A percentile compares a stretch with the other conserved stretches of the same genome.
Evolutionary conservation across 2,113 vertebrate species (phyloP).

Genomic region (Pluvianellus socialis): DNA sequence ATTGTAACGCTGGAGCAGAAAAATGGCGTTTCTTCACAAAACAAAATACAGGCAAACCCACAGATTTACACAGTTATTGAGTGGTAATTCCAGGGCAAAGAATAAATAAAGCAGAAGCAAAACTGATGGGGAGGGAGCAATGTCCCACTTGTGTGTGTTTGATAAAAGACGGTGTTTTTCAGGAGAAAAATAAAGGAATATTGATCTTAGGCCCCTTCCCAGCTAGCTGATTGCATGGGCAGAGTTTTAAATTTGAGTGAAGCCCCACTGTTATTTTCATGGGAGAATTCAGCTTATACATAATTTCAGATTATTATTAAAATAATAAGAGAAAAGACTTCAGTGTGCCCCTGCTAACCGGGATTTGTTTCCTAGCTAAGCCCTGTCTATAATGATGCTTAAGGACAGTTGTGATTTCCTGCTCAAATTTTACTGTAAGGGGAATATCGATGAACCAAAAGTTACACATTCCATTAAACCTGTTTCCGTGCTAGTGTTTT

Average conservation of each 20-base stretch:
- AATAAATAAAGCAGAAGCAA: constrained; percentile 2
- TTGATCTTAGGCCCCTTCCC: background rate
- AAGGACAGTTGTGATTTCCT: background rate
- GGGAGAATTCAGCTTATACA: background rate
- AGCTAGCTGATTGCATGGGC: background rate
- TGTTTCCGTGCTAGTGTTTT: background rate
- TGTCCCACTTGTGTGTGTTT: background rate
- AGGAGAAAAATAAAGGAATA: background rate
- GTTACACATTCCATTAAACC: background rate
- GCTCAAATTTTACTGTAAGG: background rate
- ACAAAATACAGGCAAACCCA: background rate
- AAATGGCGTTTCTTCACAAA: background rate
- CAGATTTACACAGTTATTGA: background rate
- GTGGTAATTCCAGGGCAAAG: background rate
- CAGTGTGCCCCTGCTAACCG: background rate
- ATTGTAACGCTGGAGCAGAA: background rate
- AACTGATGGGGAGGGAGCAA: background rate
- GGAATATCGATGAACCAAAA: background rate
- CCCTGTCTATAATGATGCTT: background rate
- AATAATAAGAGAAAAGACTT: background rate
- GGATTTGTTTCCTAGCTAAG: background rate
- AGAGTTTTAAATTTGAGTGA: background rate
- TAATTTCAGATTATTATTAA: background rate
- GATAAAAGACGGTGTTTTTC: background rate
- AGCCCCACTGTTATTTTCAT: background rate